Evolutionary conservation across 2,113 vertebrate species (phyloP).

Genomic region (Hystrix cristata): DNA sequence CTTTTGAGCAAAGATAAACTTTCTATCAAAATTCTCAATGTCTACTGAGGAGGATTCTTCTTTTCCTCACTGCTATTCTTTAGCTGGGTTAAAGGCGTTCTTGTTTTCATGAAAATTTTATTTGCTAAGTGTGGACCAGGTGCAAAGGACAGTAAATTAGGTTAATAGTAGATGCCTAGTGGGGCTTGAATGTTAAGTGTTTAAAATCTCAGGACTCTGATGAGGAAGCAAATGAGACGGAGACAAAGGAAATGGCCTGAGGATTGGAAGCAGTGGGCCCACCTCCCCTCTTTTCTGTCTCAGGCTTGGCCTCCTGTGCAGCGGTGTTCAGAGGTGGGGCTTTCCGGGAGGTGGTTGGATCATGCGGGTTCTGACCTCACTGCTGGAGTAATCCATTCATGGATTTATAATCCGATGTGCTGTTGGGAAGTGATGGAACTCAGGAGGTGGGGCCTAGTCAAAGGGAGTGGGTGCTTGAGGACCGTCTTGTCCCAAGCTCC

Average conservation of each 20-base stretch:
- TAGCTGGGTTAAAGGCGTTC: neutral
- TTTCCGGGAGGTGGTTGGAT: neutral
- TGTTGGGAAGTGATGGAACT: neutral
- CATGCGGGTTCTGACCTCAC: neutral
- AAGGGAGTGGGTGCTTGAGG: neutral
- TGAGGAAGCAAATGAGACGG: neutral
- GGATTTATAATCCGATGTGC: neutral
- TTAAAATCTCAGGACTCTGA: neutral
- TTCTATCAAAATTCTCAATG: neutral
- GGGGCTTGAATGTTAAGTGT: neutral
- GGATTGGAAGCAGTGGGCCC: neutral
- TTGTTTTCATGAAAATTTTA: neutral
- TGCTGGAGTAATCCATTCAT: neutral
- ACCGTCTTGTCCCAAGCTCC: neutral
- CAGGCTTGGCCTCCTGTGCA: neutral
- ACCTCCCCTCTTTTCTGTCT: neutral
- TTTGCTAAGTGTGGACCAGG: neutral
- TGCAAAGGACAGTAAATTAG: neutral
- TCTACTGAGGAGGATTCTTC: neutral
- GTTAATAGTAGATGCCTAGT: neutral
- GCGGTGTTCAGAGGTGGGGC: neutral
- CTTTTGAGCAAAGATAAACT: neutral
- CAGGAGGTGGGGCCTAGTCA: neutral
- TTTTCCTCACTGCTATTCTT: neutral
- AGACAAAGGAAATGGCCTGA: neutral